phyloP scores from a whole-genome alignment of 1,140 invertebrate genomes.

The Camponotus floridanus region DNA sequence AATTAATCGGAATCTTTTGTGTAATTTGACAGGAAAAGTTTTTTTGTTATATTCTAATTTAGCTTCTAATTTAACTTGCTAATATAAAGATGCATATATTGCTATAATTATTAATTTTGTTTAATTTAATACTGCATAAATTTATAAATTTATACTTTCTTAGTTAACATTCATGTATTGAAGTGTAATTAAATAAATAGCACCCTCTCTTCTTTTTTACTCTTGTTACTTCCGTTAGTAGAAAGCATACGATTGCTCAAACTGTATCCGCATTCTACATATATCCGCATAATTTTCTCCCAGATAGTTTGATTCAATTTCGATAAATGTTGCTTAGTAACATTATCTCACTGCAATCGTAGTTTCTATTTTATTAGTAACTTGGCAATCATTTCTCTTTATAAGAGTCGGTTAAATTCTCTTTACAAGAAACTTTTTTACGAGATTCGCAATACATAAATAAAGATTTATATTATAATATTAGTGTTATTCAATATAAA shows the following conservation, averaged over 20 bases:
- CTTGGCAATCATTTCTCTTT: background rate
- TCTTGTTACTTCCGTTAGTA: background rate
- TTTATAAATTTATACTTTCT: background rate
- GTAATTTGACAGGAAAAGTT: background rate
- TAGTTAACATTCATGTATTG: background rate
- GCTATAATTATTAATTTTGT: background rate
- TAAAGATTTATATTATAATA: no score
- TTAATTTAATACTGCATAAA: background rate
- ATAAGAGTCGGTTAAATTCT: background rate
- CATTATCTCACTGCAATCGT: conserved; percentile 8
- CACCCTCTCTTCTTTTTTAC: background rate
- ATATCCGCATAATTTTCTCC: background rate
- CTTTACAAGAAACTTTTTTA: no score
- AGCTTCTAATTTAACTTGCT: background rate
- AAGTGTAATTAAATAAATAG: conserved; percentile 5
- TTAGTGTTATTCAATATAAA: background rate
- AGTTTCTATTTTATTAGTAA: background rate
- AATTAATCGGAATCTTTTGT: background rate
- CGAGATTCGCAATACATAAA: background rate
- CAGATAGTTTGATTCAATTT: background rate
- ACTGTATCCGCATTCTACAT: background rate
- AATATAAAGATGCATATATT: background rate
- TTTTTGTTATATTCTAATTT: background rate
- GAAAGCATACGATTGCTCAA: conserved; percentile 5
- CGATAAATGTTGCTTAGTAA: background rate